A percentile compares a stretch with the other conserved stretches of the same genome.
Evolutionary conservation across 2,797 vertebrate genomes (phyloP).

Genomic region (Pelodytes ibericus): DNA sequence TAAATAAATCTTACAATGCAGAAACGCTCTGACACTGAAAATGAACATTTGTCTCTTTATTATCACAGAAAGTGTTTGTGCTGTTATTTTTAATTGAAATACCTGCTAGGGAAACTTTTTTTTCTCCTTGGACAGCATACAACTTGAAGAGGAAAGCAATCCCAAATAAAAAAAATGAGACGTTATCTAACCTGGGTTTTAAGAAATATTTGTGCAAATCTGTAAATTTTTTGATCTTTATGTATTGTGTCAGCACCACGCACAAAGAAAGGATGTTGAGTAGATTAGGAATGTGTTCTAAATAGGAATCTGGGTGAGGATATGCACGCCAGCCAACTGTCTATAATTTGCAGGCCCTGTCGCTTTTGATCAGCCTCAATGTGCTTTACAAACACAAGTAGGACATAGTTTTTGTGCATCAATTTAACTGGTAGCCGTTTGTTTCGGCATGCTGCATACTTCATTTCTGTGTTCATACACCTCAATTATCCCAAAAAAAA

Average conservation of each 20-base stretch:
- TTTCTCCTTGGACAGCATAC: too few species aligned
- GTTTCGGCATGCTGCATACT: slow-evolving; percentile 2
- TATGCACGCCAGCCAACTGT: slow-evolving; percentile 45
- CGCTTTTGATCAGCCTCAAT: slow-evolving; percentile 47
- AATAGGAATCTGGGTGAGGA: slow-evolving; percentile 39
- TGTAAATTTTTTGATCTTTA: slow-evolving; percentile 39
- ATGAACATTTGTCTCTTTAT: too few species aligned
- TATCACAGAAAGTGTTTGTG: too few species aligned
- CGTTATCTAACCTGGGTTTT: too few species aligned
- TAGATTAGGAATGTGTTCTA: slow-evolving; percentile 43
- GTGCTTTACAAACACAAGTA: slow-evolving; percentile 3
- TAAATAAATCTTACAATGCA: too few species aligned
- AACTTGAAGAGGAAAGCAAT: too few species aligned
- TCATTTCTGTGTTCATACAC: not conserved
- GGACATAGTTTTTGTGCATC: slow-evolving; percentile 11
- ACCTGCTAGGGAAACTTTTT: too few species aligned
- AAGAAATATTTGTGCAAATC: too few species aligned
- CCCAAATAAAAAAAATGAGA: too few species aligned
- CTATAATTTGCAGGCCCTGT: slow-evolving; percentile 34
- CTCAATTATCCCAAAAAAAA: not conserved
- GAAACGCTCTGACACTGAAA: too few species aligned
- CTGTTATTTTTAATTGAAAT: too few species aligned
- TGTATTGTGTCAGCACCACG: slow-evolving; percentile 33
- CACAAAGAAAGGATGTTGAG: slow-evolving; percentile 26
- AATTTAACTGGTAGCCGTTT: not conserved